Conservation (phyloP, 2,797 vertebrate species). For the Tragopan temminckii region DNA sequence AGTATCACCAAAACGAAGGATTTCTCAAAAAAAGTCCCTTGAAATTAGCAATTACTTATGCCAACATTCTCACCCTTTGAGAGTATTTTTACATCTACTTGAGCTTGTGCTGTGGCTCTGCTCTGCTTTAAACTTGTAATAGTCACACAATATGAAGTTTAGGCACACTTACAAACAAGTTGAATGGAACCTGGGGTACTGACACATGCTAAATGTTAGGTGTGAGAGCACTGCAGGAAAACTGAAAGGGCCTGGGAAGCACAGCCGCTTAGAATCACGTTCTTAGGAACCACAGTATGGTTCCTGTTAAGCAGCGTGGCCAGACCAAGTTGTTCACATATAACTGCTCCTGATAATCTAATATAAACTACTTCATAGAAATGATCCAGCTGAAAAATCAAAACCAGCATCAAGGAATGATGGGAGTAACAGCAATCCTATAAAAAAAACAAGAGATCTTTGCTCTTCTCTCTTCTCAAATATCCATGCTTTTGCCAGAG, state of each 20-base stretch:
- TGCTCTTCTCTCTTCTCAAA: neutral
- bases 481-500: neutral
- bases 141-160: neutral
- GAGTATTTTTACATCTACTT: neutral
- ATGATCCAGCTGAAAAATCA: neutral
- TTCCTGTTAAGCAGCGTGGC: neutral
- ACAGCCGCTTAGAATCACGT: neutral
- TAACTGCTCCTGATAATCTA: neutral
- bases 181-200: neutral
- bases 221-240: neutral
- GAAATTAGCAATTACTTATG: neutral
- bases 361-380: neutral
- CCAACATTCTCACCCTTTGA: neutral
- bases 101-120: neutral
- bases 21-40: neutral
- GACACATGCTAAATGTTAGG: neutral
- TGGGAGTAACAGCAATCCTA: neutral
- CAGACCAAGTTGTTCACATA: neutral
- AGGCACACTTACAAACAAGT: neutral
- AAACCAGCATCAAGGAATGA: neutral
- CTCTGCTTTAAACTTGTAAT: neutral
- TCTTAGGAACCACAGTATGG: neutral
- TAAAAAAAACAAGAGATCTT: neutral
- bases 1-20: neutral
- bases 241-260: neutral